Conservation (phyloP, 2,888 invertebrate genomes). For the Tachina grossa region DNA sequence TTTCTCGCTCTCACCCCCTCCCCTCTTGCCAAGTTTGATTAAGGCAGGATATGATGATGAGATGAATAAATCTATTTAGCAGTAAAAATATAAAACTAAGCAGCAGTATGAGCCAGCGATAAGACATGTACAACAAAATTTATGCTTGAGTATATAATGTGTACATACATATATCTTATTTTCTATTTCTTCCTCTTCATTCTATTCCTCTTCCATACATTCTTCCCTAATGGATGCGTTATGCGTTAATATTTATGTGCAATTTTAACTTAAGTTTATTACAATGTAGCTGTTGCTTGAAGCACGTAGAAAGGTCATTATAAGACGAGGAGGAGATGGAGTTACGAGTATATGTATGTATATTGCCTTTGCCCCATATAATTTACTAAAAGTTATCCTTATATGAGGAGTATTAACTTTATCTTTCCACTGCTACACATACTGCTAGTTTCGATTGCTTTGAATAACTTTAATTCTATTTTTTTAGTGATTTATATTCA, state of each 20-base stretch:
- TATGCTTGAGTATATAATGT: background rate
- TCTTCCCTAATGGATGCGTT: background rate
- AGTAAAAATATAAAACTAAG: constrained; percentile 19
- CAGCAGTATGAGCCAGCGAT: constrained; percentile 1
- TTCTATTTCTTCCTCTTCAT: background rate
- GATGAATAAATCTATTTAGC: constrained; percentile 38
- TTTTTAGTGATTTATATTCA: too few relatives aligned
- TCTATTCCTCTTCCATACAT: too few relatives aligned
- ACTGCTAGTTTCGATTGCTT: too few relatives aligned
- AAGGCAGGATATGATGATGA: constrained; percentile 17
- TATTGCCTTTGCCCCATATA: background rate
- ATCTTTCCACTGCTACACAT: too few relatives aligned
- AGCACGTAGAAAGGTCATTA: constrained; percentile 1
- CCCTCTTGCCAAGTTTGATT: constrained; percentile 2
- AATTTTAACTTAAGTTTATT: background rate
- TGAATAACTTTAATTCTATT: too few relatives aligned
- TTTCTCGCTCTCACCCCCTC: background rate
- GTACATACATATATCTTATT: background rate
- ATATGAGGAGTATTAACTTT: too few relatives aligned
- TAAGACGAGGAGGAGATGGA: background rate
- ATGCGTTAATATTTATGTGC: background rate
- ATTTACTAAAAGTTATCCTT: background rate
- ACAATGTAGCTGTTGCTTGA: background rate
- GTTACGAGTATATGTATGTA: background rate
- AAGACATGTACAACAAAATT: constrained; percentile 18